Base-by-base conservation (phyloP, 2,888 invertebrate species). In the Cheilosia grossa region DNA sequence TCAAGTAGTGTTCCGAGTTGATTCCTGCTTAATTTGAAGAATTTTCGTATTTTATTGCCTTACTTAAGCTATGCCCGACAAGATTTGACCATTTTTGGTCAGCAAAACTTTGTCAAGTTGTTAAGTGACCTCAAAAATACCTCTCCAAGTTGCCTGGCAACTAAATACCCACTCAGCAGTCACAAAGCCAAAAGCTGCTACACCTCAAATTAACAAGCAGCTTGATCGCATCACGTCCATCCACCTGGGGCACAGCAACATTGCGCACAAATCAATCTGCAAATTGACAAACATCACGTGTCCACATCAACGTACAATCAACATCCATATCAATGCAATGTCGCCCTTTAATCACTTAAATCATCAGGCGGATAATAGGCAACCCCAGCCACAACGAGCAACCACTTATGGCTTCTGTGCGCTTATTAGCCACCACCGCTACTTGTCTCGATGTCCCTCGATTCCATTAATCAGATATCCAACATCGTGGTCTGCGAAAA, bases 271-370 rank as follows among this genome's bases (percentile, higher is more conserved):
- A 7, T 33, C 58, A 40, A 37, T n/a, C 19, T 15, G 24, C 59
- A 27, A 21, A 40, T 37, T 37, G 7, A 9, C 6, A 44, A 19
- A 17, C 17, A 40, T 58, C 42, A 59, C 37, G 58, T 58, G 51
- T 51, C 4, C 64, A 15, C 30, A 30, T 30, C 30, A 30, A 30
- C 30, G 30, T 30, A 30, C 30, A 51, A 49, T 49, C 30, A 64
- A 9, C 21, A 64, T 51, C 15, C 47, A n/a, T 51, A 37, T n/a
- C 21, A 13, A 37, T 37, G 37, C 51, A 27, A 53, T 53, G 66
- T 51, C 40, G 40, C 40, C 24, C 17, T 49, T 64, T 64, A 64
- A 64, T 64, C 64, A 64, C 49, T 51, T 27, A 21, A 66, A 51
- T 40, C 40, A 66, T 21, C 51, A 42, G 21, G 17, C 21, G 66